Percentiles rank a stretch among this genome's conserved stretches.
These are phyloP conservation scores for Tetramorium parvispinum DNA, from an alignment of 1,140 invertebrate species.

Conservation along the genomic window DNA sequence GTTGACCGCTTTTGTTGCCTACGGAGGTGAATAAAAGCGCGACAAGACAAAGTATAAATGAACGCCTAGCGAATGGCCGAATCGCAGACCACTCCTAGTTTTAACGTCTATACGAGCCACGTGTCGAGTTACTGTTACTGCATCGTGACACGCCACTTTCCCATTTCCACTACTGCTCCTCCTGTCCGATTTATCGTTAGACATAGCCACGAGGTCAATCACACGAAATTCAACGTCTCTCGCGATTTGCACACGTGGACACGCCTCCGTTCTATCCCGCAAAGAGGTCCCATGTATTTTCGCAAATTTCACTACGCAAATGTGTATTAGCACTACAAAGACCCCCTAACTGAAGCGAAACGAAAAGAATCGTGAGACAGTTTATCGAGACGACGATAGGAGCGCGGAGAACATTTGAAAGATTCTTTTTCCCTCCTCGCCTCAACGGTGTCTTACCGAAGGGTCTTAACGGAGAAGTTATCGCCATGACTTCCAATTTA, in stretches of 20 bases:
- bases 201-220: neutral
- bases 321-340: neutral
- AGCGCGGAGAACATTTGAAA: conserved; percentile 4
- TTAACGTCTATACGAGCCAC: conserved; percentile 44
- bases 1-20: neutral
- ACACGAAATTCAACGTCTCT: neutral
- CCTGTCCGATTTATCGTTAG: conserved; percentile 59
- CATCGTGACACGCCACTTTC: conserved; percentile 72
- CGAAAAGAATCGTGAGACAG: neutral
- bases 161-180: conserved; percentile 71
- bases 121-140: conserved; percentile 53
- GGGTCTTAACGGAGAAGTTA: conserved; percentile 41
- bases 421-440: neutral
- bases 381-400: neutral
- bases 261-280: neutral
- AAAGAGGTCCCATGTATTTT: neutral
- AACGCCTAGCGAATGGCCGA: neutral
- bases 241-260: neutral
- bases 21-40: neutral
- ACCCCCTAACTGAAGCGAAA: neutral
- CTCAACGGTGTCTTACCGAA: neutral
- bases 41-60: neutral
- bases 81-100: conserved; percentile 55
- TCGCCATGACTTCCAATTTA: conserved; percentile 70
- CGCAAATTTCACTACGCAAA: neutral